Conservation (phyloP, 2,113 vertebrate genomes). For the Calyptommatus sinebrachiatus region DNA sequence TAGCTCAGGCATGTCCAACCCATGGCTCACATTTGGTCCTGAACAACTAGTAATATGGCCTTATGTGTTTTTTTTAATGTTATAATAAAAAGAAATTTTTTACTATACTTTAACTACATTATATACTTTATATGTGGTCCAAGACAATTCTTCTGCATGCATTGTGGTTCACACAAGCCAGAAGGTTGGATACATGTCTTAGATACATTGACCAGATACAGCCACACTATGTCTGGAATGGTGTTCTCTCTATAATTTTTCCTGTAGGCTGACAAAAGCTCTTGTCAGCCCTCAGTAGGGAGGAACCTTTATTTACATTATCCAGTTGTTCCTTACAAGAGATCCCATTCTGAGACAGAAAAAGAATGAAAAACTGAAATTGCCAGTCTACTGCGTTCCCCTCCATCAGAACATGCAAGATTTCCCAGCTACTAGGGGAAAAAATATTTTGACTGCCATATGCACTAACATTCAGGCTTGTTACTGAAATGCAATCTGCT, state of each 20-base stretch:
- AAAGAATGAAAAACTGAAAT: background rate
- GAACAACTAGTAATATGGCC: too few species aligned
- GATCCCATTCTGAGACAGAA: background rate
- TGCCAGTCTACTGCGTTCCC: background rate
- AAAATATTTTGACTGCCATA: slow-evolving; percentile 44
- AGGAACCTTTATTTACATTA: background rate
- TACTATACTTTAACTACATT: too few species aligned
- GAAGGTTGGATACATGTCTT: too few species aligned
- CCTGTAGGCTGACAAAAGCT: background rate
- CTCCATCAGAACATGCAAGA: background rate
- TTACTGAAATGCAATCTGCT: slow-evolving; percentile 50
- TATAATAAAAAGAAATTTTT: too few species aligned
- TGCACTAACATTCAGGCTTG: slow-evolving; percentile 52
- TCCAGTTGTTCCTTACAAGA: background rate
- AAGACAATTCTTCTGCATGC: too few species aligned
- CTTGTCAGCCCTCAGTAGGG: background rate
- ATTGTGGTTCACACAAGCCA: too few species aligned
- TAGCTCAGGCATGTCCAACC: too few species aligned
- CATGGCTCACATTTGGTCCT: too few species aligned
- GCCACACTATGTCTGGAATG: too few species aligned
- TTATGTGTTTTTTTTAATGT: too few species aligned
- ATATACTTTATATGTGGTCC: too few species aligned
- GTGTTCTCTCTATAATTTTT: background rate
- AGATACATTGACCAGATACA: background rate
- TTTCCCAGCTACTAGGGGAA: slow-evolving; percentile 22